A percentile compares a stretch with the other conserved stretches of the same genome.
phyloP scores from a whole-genome alignment of 2,113 vertebrate species.

The Amphilophus citrinellus region DNA sequence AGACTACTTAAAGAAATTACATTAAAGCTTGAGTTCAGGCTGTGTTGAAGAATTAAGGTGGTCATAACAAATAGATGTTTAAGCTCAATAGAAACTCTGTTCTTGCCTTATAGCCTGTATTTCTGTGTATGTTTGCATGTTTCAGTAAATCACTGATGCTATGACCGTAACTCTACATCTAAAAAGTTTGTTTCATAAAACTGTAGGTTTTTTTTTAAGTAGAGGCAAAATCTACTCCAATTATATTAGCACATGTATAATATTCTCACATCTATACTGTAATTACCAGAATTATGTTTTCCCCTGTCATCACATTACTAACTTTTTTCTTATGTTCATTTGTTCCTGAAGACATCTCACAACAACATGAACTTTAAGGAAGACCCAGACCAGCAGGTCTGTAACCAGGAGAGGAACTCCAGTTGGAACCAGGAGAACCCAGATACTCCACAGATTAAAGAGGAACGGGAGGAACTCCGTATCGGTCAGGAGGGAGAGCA shows the following conservation, averaged over 20 bases:
- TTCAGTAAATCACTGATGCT: neutral
- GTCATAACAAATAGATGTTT: neutral
- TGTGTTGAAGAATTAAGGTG: neutral
- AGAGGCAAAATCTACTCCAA: neutral
- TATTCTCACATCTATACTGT: neutral
- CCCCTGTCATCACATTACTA: neutral
- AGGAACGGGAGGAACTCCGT: neutral
- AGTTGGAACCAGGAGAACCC: neutral
- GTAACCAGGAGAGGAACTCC: neutral
- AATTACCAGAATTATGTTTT: neutral
- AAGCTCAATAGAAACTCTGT: neutral
- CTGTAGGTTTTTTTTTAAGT: neutral
- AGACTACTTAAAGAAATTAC: rapidly evolving
- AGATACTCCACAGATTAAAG: neutral
- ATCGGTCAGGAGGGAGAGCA: neutral
- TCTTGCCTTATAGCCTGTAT: rapidly evolving
- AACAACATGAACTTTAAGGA: neutral
- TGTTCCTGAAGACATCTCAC: neutral
- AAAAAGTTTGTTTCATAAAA: neutral
- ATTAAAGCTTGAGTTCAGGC: neutral
- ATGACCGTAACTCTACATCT: neutral
- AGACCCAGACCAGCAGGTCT: neutral
- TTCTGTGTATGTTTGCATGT: neutral
- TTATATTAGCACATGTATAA: neutral
- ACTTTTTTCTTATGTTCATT: neutral